These are phyloP conservation scores for Eustalomyia histrio DNA, from an alignment of 2,888 invertebrate species.

Conservation along the genomic window DNA sequence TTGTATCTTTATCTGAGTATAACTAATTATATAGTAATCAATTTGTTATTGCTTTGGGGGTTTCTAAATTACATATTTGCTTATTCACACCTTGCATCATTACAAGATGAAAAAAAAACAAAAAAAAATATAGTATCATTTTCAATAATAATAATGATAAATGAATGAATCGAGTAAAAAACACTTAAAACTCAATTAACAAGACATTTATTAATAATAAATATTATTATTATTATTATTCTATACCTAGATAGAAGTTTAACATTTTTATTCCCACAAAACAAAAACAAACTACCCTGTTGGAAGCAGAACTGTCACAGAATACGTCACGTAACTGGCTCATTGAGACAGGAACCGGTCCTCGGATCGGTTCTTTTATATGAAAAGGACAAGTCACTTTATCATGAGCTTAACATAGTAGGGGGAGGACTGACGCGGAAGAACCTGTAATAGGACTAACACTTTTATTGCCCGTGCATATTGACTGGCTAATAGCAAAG, in stretches of 20 bases:
- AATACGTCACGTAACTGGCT: no score
- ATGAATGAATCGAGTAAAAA: slow-evolving; percentile 1
- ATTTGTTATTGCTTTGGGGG: slow-evolving; percentile 41
- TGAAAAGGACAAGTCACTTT: no score
- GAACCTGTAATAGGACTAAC: no score
- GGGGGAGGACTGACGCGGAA: no score
- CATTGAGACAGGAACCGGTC: no score
- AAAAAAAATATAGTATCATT: slow-evolving; percentile 9
- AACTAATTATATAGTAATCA: slow-evolving; percentile 33
- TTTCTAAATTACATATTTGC: slow-evolving; percentile 15
- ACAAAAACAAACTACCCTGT: no score
- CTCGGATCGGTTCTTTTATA: no score
- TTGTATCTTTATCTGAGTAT: background rate
- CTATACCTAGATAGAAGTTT: background rate
- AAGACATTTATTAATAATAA: background rate
- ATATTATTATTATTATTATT: background rate
- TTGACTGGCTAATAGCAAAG: no score
- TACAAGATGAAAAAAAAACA: background rate
- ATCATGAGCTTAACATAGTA: no score
- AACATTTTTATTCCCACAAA: background rate
- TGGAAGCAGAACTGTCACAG: no score
- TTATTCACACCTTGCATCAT: slow-evolving; percentile 45
- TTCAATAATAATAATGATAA: slow-evolving; percentile 45
- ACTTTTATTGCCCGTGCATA: no score
- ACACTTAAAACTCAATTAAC: slow-evolving; percentile 40